Evolutionary conservation across 1,140 invertebrate genomes (phyloP).

Genomic region (Tribolium castaneum): DNA sequence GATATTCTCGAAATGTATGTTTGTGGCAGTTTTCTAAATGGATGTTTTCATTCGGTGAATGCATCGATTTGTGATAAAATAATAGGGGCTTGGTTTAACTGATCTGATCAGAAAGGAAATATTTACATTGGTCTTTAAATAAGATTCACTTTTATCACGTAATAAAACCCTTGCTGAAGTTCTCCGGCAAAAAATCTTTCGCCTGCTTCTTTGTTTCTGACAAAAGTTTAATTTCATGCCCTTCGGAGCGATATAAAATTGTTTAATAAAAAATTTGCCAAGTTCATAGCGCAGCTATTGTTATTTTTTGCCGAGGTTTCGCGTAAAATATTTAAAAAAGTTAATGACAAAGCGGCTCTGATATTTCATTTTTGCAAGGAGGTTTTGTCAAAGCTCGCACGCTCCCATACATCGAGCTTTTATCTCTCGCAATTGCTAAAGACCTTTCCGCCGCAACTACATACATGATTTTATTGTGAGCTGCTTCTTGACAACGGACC

Average conservation of each 20-base stretch:
- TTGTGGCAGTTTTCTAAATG: conserved; percentile 30
- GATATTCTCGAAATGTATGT: conserved; percentile 25
- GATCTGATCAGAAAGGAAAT: not conserved
- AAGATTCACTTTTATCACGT: conserved; percentile 5
- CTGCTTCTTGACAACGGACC: not conserved
- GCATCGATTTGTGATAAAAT: conserved; percentile 1
- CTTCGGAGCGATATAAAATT: not conserved
- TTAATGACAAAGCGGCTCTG: not conserved
- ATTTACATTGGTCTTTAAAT: not conserved
- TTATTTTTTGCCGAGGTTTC: not conserved
- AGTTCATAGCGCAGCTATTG: not conserved
- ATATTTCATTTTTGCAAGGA: not conserved
- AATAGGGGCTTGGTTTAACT: not conserved
- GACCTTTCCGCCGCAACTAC: conserved; percentile 9
- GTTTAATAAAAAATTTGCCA: conserved; percentile 18
- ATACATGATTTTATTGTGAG: conserved; percentile 17
- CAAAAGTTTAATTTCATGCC: conserved; percentile 7
- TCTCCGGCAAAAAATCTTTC: not conserved
- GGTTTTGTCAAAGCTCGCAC: not conserved
- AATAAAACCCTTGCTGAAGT: not conserved
- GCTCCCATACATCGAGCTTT: not conserved
- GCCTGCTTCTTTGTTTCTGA: not conserved
- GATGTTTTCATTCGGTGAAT: conserved; percentile 10
- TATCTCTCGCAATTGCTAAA: not conserved
- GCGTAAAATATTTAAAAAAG: not conserved